Evolutionary conservation across 1,140 invertebrate species (phyloP).

Genomic region (Halictus rubicundus): DNA sequence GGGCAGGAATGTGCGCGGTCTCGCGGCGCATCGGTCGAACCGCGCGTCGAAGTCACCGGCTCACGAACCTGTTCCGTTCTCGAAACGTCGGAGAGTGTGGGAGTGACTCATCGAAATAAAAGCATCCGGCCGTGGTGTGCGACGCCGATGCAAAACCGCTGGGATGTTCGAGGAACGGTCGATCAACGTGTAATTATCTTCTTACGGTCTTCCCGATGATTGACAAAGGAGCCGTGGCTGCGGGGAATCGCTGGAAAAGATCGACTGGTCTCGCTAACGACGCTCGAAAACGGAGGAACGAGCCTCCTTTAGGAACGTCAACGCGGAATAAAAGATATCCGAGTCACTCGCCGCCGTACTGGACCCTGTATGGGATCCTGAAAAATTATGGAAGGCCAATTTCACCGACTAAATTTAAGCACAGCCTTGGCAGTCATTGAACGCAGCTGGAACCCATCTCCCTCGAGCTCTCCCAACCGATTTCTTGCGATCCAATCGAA

Average conservation of each 20-base stretch:
- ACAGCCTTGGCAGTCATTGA: too few species aligned
- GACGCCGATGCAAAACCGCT: constrained; percentile 31
- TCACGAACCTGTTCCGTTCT: constrained; percentile 24
- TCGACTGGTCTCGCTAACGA: constrained; percentile 14
- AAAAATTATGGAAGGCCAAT: not conserved
- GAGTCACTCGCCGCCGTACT: too few species aligned
- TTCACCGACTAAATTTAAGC: not conserved
- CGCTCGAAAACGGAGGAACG: constrained; percentile 9
- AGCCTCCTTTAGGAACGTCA: not conserved
- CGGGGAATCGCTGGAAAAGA: constrained; percentile 9
- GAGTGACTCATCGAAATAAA: constrained; percentile 39
- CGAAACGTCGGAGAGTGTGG: constrained; percentile 31
- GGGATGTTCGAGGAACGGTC: constrained; percentile 26
- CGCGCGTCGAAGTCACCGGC: constrained; percentile 17
- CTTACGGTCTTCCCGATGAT: constrained; percentile 15
- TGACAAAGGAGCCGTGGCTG: constrained; percentile 29
- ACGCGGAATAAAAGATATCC: not conserved
- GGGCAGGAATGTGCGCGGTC: not conserved
- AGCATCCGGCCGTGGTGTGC: not conserved
- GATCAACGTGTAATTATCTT: constrained; percentile 41
- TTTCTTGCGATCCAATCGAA: too few species aligned
- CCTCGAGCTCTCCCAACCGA: too few species aligned
- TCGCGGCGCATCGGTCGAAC: not conserved
- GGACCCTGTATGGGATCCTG: not conserved
- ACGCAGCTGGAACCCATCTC: too few species aligned